Evolutionary conservation across 2,888 invertebrate species (phyloP).

Genomic region (Conomelus anceps): DNA sequence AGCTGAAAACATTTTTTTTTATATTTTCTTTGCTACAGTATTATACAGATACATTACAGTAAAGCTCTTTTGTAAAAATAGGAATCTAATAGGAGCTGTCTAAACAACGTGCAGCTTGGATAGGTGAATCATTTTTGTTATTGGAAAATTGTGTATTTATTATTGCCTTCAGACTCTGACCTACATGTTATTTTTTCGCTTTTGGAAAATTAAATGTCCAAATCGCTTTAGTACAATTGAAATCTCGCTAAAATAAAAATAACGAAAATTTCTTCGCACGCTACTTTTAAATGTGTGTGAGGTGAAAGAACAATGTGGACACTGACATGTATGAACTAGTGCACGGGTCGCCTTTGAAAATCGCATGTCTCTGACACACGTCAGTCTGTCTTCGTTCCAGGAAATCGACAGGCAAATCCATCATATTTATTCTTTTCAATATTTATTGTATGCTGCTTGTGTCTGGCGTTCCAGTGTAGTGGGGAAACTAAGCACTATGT

Average conservation of each 20-base stretch:
- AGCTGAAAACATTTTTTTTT: no score
- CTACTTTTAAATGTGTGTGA: not conserved
- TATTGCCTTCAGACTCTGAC: not conserved
- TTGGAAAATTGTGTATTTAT: not conserved
- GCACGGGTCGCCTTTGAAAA: not conserved
- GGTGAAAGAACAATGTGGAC: no score
- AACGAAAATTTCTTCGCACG: not conserved
- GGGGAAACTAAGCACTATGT: not conserved
- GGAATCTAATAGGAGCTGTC: no score
- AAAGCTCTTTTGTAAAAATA: no score
- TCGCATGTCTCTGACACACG: not conserved
- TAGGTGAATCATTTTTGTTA: not conserved
- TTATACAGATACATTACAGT: no score
- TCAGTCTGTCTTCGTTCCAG: not conserved
- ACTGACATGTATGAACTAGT: not conserved
- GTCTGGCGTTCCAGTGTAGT: not conserved
- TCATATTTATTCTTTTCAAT: not conserved
- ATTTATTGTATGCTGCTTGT: not conserved
- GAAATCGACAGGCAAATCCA: not conserved
- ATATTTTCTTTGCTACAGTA: no score
- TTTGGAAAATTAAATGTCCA: not conserved
- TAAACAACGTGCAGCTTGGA: not conserved
- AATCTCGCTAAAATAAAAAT: not conserved
- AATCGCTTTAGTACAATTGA: not conserved
- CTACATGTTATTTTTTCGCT: not conserved